Evolutionary conservation across 2,113 vertebrate genomes (phyloP).

Genomic region (Protomyctophum bolini): DNA sequence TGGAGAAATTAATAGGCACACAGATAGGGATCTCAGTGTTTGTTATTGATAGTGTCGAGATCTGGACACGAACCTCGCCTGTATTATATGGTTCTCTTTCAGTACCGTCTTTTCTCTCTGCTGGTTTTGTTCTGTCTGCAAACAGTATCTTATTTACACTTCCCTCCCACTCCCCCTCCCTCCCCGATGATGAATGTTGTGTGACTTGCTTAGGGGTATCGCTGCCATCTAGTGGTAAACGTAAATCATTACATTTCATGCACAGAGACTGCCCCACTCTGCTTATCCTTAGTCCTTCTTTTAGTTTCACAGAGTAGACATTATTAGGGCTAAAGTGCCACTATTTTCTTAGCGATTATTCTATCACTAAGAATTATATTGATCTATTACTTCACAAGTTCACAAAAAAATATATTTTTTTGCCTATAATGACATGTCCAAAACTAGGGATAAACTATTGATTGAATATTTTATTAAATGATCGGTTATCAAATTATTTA

Average conservation of each 20-base stretch:
- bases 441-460: too few relatives aligned
- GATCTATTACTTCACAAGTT: too few relatives aligned
- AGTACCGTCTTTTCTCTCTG: slow-evolving; percentile 8
- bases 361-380: too few relatives aligned
- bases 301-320: too few relatives aligned
- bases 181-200: not conserved
- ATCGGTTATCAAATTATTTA: too few relatives aligned
- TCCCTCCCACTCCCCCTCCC: slow-evolving; percentile 11
- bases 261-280: too few relatives aligned
- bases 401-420: too few relatives aligned
- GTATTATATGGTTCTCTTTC: slow-evolving; percentile 14
- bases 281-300: too few relatives aligned
- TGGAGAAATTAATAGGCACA: slow-evolving; percentile 51
- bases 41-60: slow-evolving; percentile 48
- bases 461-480: too few relatives aligned
- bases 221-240: slow-evolving; percentile 64
- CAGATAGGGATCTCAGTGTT: slow-evolving; percentile 50
- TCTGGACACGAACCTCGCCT: not conserved
- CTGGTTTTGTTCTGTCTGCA: slow-evolving; percentile 19
- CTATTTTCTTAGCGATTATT: too few relatives aligned
- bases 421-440: too few relatives aligned
- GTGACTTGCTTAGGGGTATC: slow-evolving; percentile 21
- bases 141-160: slow-evolving; percentile 29
- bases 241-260: slow-evolving; percentile 31
- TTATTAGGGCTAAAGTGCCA: too few relatives aligned